A percentile compares a stretch with the other conserved stretches of the same genome.
Evolutionary conservation across 2,888 invertebrate genomes (phyloP).

Genomic region (Hololepta plana): DNA sequence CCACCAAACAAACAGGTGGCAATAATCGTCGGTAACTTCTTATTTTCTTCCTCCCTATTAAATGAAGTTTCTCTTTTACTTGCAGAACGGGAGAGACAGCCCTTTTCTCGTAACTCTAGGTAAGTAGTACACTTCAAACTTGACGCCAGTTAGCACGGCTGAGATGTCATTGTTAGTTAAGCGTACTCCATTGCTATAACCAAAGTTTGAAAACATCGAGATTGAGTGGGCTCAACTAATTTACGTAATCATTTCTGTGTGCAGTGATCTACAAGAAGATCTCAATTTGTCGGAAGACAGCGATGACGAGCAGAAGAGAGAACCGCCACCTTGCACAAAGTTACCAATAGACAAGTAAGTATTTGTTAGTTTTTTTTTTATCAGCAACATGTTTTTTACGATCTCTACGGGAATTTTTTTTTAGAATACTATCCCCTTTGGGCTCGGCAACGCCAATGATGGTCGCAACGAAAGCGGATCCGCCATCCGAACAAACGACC

Average conservation of each 20-base stretch:
- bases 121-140: too few species aligned
- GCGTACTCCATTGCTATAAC: constrained; percentile 1
- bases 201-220: too few species aligned
- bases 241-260: constrained; percentile 21
- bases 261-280: constrained; percentile 44
- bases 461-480: constrained; percentile 14
- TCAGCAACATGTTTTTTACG: constrained; percentile 3
- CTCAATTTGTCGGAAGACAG: constrained; percentile 55
- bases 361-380: neutral
- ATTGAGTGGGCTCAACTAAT: too few species aligned
- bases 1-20: too few species aligned
- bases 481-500: constrained; percentile 25
- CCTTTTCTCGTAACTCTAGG: constrained; percentile 30
- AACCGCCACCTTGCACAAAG: constrained; percentile 8
- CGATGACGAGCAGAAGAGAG: constrained; percentile 43
- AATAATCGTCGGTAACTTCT: too few species aligned
- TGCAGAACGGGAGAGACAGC: constrained; percentile 36
- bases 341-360: constrained; percentile 9
- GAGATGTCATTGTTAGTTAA: neutral
- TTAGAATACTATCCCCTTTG: constrained; percentile 32
- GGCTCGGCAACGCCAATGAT: constrained; percentile 31
- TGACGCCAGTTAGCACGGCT: constrained; percentile 4
- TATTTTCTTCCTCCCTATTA: too few species aligned
- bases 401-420: constrained; percentile 8
- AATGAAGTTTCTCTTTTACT: too few species aligned